Evolutionary conservation across 2,113 vertebrate species (phyloP).

Genomic region (Silurus asotus): DNA sequence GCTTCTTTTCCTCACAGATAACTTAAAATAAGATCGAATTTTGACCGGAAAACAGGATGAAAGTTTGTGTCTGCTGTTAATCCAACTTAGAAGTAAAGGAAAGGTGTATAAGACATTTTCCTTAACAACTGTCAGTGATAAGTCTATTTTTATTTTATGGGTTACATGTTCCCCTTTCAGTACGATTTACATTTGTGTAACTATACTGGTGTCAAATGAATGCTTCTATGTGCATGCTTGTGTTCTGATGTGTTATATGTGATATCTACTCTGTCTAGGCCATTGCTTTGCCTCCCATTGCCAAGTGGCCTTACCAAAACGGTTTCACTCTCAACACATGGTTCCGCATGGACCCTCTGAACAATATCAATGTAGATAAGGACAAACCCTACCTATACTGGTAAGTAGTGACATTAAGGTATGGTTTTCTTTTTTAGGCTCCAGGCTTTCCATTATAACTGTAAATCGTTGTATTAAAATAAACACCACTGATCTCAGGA

Average conservation of each 20-base stretch:
- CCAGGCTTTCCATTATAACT: background rate
- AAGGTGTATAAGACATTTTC: background rate
- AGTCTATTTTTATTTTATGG: background rate
- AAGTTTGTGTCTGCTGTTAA: background rate
- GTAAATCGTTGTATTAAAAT: conserved; percentile 6
- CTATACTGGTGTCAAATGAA: background rate
- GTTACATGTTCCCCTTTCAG: background rate
- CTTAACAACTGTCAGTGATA: background rate
- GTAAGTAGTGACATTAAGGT: conserved; percentile 72
- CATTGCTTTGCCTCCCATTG: conserved; percentile 97
- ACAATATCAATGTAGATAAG: conserved; percentile 99
- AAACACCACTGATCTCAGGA: conserved; percentile 3
- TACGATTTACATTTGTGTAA: background rate
- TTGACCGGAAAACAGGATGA: background rate
- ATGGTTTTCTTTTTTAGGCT: background rate
- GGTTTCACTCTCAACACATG: conserved; percentile 99
- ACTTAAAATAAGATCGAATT: background rate
- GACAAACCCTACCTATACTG: conserved; percentile 99
- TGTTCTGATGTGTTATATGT: background rate
- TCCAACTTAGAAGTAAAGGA: background rate
- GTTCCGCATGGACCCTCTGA: conserved; percentile 99
- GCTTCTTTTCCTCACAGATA: background rate
- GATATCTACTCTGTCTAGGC: conserved; percentile 71
- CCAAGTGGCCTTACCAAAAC: conserved; percentile 99
- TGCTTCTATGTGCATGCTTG: background rate